Evolutionary conservation across 2,113 vertebrate genomes (phyloP).

Genomic region (Glaucidium brasilianum): DNA sequence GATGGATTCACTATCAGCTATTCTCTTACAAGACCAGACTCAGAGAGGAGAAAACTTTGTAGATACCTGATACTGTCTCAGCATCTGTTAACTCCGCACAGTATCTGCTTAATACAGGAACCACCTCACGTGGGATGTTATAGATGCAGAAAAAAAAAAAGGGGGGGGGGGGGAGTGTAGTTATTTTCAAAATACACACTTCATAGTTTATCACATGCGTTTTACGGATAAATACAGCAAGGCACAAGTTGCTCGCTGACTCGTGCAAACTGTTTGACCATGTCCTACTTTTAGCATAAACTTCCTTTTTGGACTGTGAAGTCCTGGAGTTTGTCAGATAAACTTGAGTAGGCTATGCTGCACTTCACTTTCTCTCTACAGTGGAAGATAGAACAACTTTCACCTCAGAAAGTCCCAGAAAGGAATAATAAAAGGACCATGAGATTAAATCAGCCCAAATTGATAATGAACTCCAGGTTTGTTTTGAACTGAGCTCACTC

Average conservation of each 20-base stretch:
- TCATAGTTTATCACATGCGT: background rate
- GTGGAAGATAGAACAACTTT: background rate
- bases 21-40: background rate
- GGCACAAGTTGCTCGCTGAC: background rate
- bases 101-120: background rate
- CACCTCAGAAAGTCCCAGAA: background rate
- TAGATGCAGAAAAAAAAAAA: accelerated
- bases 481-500: slow-evolving; percentile 41
- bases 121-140: accelerated
- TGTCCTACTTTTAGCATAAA: background rate
- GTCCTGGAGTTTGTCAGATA: background rate
- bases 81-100: background rate
- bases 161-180: accelerated
- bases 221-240: background rate
- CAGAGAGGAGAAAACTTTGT: background rate
- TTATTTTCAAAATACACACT: background rate
- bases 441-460: background rate
- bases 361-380: background rate
- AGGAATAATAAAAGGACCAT: background rate
- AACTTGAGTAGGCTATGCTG: accelerated
- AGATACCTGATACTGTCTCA: background rate
- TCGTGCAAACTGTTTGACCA: background rate
- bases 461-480: slow-evolving; percentile 50
- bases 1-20: background rate
- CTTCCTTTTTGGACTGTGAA: background rate